phyloP scores from a whole-genome alignment of 2,888 invertebrate genomes.

The Eupithecia dodoneata region DNA sequence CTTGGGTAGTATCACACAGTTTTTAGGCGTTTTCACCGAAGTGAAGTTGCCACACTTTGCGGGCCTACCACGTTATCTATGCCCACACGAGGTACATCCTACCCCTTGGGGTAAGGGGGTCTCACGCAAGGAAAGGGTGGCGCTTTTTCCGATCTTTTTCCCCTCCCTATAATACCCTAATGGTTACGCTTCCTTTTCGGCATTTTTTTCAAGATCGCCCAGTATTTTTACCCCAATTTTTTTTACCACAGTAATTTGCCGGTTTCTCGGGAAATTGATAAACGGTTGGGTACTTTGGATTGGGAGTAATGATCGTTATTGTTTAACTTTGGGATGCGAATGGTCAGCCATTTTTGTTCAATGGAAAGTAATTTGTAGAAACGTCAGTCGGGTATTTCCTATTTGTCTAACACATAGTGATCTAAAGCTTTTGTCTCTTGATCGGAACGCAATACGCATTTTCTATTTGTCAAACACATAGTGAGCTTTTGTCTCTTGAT shows the following conservation, averaged over 20 bases:
- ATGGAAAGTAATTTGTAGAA: neutral
- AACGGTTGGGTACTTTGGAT: conserved; percentile 21
- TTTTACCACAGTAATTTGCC: conserved; percentile 81
- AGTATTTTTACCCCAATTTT: conserved; percentile 79
- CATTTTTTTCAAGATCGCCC: conserved; percentile 80
- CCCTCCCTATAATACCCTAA: conserved; percentile 83
- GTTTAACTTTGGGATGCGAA: neutral
- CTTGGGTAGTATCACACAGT: neutral
- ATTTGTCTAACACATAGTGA: neutral
- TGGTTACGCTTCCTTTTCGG: conserved; percentile 83
- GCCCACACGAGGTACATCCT: conserved; percentile 36
- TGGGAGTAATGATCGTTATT: conserved; percentile 4
- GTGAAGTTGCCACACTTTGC: neutral
- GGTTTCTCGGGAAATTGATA: conserved; percentile 62
- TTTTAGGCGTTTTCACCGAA: neutral
- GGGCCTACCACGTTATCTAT: conserved; percentile 15
- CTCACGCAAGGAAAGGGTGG: conserved; percentile 81
- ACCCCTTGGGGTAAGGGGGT: conserved; percentile 67
- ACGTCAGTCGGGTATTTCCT: neutral
- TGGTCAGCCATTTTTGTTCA: neutral
- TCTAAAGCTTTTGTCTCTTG: no score
- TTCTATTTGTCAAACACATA: neutral
- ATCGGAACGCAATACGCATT: no score
- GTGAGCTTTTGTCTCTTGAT: no score
- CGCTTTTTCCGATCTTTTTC: conserved; percentile 80